phyloP scores from a whole-genome alignment of 2,797 vertebrate species.

The Cryptoblepharus egeriae region DNA sequence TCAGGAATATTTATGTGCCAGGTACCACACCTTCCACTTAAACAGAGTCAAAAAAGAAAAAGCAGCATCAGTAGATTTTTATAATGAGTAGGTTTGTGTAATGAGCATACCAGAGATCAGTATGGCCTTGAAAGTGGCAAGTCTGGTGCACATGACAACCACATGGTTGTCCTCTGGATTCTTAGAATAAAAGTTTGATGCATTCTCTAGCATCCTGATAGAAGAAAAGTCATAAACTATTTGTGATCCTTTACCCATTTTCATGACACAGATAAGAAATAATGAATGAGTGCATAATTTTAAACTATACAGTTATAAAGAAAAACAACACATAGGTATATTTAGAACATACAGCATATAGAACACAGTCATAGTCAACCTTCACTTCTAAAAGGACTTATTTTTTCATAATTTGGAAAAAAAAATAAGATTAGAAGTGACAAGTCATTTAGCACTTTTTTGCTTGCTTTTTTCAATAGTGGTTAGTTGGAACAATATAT shows the following conservation, averaged over 20 bases:
- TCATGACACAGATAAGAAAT: neutral
- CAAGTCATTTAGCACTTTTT: neutral
- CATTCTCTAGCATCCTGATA: neutral
- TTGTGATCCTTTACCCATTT: neutral
- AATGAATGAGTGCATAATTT: neutral
- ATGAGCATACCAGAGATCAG: neutral
- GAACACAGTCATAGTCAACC: neutral
- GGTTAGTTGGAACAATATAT: neutral
- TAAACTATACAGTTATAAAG: no score
- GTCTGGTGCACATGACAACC: no score
- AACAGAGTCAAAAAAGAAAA: no score
- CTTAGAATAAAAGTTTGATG: neutral
- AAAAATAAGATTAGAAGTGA: neutral
- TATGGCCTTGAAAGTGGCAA: neutral
- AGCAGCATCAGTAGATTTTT: neutral
- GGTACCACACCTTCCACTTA: constrained; percentile 53
- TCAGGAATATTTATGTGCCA: constrained; percentile 60
- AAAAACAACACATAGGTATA: no score
- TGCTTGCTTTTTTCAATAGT: neutral
- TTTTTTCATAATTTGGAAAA: neutral
- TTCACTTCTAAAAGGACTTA: neutral
- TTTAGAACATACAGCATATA: no score
- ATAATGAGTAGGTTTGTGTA: neutral
- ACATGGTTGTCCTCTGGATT: neutral
- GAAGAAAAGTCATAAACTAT: neutral